Percentiles rank a stretch among this genome's conserved stretches.
Evolutionary conservation across 2,888 invertebrate genomes (phyloP).

Genomic region (Hypena proboscidalis): DNA sequence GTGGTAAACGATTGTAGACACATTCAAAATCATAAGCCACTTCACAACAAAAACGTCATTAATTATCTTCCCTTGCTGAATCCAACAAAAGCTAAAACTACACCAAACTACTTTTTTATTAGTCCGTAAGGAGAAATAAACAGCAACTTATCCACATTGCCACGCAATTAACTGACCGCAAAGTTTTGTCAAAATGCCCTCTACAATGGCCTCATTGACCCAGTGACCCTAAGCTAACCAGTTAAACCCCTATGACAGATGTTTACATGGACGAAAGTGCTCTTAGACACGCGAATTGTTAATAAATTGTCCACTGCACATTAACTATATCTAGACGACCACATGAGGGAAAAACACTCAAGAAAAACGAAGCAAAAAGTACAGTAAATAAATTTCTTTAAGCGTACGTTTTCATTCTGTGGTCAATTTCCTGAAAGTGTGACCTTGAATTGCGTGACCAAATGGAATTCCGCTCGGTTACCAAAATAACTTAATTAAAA

Average conservation of each 20-base stretch:
- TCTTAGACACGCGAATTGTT: conserved; percentile 51
- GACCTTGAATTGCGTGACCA: conserved; percentile 71
- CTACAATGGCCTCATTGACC: conserved; percentile 61
- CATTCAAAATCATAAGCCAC: conserved; percentile 1
- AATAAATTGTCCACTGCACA: conserved; percentile 60
- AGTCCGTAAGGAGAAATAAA: conserved; percentile 45
- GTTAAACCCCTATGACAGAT: conserved; percentile 69
- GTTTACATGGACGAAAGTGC: conserved; percentile 65
- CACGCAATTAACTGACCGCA: conserved; percentile 47
- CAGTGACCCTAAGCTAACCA: conserved; percentile 60
- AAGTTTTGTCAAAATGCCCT: conserved; percentile 50
- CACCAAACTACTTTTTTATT: conserved; percentile 38
- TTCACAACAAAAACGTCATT: conserved; percentile 14
- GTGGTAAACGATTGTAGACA: too few relatives aligned
- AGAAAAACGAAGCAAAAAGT: background rate
- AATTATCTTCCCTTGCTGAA: conserved; percentile 17
- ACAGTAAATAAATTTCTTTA: conserved; percentile 6
- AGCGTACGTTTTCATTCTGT: conserved; percentile 18
- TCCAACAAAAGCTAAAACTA: conserved; percentile 25
- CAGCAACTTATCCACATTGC: conserved; percentile 47
- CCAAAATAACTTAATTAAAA: conserved; percentile 60
- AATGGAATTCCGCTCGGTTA: conserved; percentile 50
- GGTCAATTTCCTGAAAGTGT: conserved; percentile 22
- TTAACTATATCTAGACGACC: conserved; percentile 32
- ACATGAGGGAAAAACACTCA: conserved; percentile 6